These are phyloP conservation scores for Drosophila quadrilineata DNA, from an alignment of 1,140 invertebrate species.

Conservation along the genomic window DNA sequence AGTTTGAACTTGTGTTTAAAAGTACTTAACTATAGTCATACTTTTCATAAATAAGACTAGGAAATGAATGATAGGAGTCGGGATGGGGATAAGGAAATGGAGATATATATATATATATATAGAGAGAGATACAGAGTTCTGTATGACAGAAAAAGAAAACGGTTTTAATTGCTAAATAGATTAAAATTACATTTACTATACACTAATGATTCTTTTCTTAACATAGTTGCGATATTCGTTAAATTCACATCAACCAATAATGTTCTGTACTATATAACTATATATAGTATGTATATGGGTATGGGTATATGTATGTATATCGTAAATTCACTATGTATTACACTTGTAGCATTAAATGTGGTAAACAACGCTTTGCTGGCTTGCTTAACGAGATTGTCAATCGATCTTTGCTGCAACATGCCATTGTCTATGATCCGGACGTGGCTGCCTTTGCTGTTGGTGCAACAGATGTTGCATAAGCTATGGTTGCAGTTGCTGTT, in stretches of 20 bases:
- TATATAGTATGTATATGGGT: too few species aligned
- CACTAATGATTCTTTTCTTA: slow-evolving; percentile 52
- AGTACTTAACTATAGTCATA: slow-evolving; percentile 32
- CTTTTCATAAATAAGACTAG: slow-evolving; percentile 42
- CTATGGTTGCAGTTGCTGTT: slow-evolving; percentile 13
- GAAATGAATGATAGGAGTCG: too few species aligned
- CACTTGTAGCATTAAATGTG: slow-evolving; percentile 56
- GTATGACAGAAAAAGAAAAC: slow-evolving; percentile 38
- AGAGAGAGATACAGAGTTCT: slow-evolving; percentile 8
- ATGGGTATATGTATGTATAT: too few species aligned
- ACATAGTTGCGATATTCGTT: slow-evolving; percentile 36
- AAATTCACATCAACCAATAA: background rate
- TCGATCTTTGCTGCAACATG: slow-evolving; percentile 33
- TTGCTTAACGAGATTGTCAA: slow-evolving; percentile 75
- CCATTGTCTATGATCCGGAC: slow-evolving; percentile 30
- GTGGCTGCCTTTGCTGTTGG: slow-evolving; percentile 17
- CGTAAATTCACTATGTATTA: too few species aligned
- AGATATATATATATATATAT: slow-evolving; percentile 22
- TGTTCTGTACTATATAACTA: slow-evolving; percentile 15
- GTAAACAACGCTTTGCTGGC: slow-evolving; percentile 70
- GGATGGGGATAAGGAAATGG: slow-evolving; percentile 6
- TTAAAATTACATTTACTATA: slow-evolving; percentile 35
- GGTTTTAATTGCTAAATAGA: slow-evolving; percentile 64
- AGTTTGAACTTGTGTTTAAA: slow-evolving; percentile 71
- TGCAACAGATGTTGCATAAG: slow-evolving; percentile 9